Evolutionary conservation across 2,113 vertebrate species (phyloP), one percentile per base, ranked within the genome.

Genomic region (Neodon shergylaensis): DNA sequence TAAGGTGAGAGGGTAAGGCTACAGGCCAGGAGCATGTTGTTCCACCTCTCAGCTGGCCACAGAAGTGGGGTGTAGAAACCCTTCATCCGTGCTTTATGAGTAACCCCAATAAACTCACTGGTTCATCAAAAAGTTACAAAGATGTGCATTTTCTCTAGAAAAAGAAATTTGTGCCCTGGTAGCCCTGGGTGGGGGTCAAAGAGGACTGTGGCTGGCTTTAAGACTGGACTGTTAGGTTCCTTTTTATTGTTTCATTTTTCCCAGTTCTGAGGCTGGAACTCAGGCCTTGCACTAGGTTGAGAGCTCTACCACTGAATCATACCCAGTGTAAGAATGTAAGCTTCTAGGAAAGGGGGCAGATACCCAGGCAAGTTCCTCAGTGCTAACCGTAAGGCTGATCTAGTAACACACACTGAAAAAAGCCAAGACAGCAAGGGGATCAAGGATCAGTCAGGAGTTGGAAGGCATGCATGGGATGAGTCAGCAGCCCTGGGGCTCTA

Each of bases 391-490:
- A 4, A 66, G 10, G 42, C 72, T 14, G 14, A 22, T 84, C 52
- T 63, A 68, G 31, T 44, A 68, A 73, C 10, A 31, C 9, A 66
- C 6, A 54, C 1, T 19, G 58, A 65, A 24, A 36, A 33, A 78
- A 47, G 49, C 78, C n/a, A 42, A 47, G 58, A 58, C 8, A 14
- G 36, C 22, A 26, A 7, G 3, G 36, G 63, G 7, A 1, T n/a
- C 31, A 6, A 17, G 47, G 24, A 0, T 36, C 31, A 65, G 19
- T 4, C 21, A 47, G 54, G 39, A 16, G 5, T 4, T 1, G 4
- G 33, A 42, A 28, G 72, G 49, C 39, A 54, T 77, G 33, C 0
- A 1, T 92, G 16, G 73, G 70, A 77, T 6, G 1, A 44, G 36
- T 6, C 4, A 21, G 58, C 28, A 82, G 39, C 42, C 47, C 28